Conservation (phyloP, 1,140 invertebrate species). For the Rhagoletis zephyria region DNA sequence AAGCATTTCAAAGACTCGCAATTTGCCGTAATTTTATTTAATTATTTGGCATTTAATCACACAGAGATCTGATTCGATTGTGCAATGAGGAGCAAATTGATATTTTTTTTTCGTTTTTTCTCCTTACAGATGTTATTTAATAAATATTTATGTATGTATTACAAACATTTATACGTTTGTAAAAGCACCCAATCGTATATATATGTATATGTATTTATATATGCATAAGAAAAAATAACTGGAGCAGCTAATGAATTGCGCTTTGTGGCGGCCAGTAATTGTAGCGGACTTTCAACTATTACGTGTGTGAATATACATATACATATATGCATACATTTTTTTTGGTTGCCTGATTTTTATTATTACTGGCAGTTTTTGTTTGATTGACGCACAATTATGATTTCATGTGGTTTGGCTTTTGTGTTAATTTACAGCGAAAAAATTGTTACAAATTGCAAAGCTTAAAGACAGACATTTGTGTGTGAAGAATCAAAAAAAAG, state of each 20-base stretch:
- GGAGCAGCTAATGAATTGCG: conserved; percentile 23
- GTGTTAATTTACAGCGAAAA: neutral
- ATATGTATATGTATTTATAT: neutral
- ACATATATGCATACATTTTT: no score
- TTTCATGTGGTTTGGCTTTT: neutral
- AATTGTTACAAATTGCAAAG: conserved; percentile 17
- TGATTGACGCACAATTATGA: conserved; percentile 37
- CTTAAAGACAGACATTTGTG: neutral
- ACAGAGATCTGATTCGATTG: neutral
- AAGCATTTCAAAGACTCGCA: neutral
- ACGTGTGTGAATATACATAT: conserved; percentile 18
- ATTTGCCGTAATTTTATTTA: conserved; percentile 36
- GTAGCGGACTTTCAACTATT: conserved; percentile 47
- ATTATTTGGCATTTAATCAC: conserved; percentile 9
- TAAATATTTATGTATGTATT: neutral
- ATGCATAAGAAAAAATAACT: conserved; percentile 6
- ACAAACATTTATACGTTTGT: neutral
- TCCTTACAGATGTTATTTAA: conserved; percentile 6
- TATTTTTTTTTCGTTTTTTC: neutral
- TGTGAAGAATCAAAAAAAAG: neutral
- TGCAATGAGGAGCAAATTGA: neutral
- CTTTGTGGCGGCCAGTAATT: neutral
- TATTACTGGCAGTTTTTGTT: conserved; percentile 12
- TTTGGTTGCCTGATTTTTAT: neutral
- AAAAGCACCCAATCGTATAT: neutral